Percentiles rank a stretch among this genome's conserved stretches.
phyloP scores from a whole-genome alignment of 2,888 invertebrate species.

The Agriotes lineatus region DNA sequence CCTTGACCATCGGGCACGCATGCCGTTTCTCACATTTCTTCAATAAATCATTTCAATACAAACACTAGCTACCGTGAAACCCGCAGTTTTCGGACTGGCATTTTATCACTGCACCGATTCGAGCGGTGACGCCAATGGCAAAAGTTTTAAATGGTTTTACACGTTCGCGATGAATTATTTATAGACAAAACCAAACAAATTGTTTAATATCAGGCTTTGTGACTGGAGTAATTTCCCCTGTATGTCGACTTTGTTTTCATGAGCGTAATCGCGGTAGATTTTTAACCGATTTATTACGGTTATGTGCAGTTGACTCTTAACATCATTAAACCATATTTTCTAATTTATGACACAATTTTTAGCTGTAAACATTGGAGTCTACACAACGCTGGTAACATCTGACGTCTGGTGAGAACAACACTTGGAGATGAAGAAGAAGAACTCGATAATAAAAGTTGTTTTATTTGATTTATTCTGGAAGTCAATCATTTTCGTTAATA shows the following conservation, averaged over 20 bases:
- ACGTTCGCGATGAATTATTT: conserved; percentile 13
- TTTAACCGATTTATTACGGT: neutral
- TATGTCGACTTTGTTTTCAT: conserved; percentile 3
- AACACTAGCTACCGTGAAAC: neutral
- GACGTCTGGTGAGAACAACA: no score
- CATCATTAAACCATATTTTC: no score
- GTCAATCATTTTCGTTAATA: no score
- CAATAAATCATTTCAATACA: conserved; percentile 24
- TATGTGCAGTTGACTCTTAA: neutral
- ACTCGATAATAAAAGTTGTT: no score
- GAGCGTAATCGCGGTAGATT: neutral
- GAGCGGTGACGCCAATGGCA: conserved; percentile 12
- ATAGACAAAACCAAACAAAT: neutral
- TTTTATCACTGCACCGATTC: conserved; percentile 16
- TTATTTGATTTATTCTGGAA: no score
- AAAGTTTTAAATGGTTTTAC: neutral
- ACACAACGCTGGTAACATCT: no score
- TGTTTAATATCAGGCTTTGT: neutral
- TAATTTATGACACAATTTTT: no score
- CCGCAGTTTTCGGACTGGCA: neutral
- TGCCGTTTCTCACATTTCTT: neutral
- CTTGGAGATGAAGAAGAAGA: no score
- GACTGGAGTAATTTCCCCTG: neutral
- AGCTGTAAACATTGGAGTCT: no score
- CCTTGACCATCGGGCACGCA: conserved; percentile 29